Conservation (phyloP, 1,140 invertebrate species). For the Drosophila tani region DNA sequence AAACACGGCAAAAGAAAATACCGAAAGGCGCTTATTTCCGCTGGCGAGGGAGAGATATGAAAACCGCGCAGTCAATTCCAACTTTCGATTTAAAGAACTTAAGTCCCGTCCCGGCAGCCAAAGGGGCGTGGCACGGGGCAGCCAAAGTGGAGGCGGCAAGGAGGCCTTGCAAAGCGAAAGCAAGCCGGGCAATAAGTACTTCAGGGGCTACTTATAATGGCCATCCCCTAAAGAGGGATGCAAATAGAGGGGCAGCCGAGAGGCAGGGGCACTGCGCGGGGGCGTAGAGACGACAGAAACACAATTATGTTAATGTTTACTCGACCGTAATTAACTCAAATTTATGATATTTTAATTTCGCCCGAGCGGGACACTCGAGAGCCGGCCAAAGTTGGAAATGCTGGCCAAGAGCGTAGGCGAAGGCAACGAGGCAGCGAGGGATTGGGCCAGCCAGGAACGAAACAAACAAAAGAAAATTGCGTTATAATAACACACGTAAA, state of each 20-base stretch:
- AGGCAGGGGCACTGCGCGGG: not conserved
- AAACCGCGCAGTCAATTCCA: constrained; percentile 26
- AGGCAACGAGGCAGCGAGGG: constrained; percentile 13
- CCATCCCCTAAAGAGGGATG: constrained; percentile 2
- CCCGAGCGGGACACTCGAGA: constrained; percentile 38
- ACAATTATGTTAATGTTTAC: constrained; percentile 83
- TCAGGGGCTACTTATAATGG: constrained; percentile 67
- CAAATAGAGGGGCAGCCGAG: not conserved
- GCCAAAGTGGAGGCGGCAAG: not conserved
- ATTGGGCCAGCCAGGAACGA: constrained; percentile 18
- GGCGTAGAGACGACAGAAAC: constrained; percentile 57
- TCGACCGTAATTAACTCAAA: constrained; percentile 82
- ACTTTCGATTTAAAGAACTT: constrained; percentile 57
- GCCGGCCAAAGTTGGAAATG: constrained; percentile 25
- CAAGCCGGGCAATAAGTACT: constrained; percentile 60
- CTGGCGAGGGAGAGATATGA: not conserved
- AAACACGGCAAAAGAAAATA: constrained; percentile 1
- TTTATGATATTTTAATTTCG: constrained; percentile 82
- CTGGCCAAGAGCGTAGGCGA: constrained; percentile 2
- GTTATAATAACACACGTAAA: constrained; percentile 80
- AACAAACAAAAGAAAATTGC: constrained; percentile 75
- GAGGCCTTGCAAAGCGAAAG: constrained; percentile 41
- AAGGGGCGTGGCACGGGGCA: constrained; percentile 11
- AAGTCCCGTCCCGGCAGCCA: constrained; percentile 12
- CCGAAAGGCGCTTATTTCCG: constrained; percentile 18